Evolutionary conservation across 2,797 vertebrate genomes (phyloP), one percentile per base, ranked within the genome.

Genomic region (Sitta carolinensis): DNA sequence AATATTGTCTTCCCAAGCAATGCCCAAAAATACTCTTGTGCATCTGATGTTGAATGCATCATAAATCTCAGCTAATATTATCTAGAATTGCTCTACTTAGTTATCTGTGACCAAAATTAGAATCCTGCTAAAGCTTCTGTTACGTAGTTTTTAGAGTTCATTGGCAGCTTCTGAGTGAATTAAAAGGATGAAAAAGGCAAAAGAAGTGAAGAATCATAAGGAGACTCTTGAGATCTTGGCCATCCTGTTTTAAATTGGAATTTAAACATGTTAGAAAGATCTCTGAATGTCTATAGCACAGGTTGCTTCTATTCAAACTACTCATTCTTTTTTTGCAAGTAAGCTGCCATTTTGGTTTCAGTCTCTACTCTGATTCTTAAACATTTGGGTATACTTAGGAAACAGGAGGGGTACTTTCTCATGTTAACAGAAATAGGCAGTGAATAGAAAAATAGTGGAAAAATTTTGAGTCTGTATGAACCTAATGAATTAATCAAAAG

Each of bases 1-100:
- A 87, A 77, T 75, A 80, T 79, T 91, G 61, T 93, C 68, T 89
- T 69, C 87, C 75, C 72, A 85, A 87, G 30, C 57, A 52, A 50
- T 80, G 66, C 34, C 84, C 82, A 45, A 5, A 96, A 95, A 94
- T 93, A 87, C 34, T 87, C 22, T 50, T 54, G 50, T 77, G 25
- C 61, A 42, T 95, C 79, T 89, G 76, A 83, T 89, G 47, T 80
- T 87, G 89, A 91, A 87, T 92, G 78, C 81, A 90, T 95, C 91
- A 85, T 93, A 85, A 94, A 91, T 91, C 68, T 95, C 66, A 62
- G 76, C 84, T 94, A 81, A 74, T 92, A 75, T 96, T 93, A 61
- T 94, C 76, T 87, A 25, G 82, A 94, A 80, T 89, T 94, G 85
- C 89, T 92, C 19, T 88, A 75, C 29, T 85, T 89, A 30, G 84